Conservation (phyloP, 53 echinoderm and acorn worm species). For the Hippasteria phrygiana region DNA sequence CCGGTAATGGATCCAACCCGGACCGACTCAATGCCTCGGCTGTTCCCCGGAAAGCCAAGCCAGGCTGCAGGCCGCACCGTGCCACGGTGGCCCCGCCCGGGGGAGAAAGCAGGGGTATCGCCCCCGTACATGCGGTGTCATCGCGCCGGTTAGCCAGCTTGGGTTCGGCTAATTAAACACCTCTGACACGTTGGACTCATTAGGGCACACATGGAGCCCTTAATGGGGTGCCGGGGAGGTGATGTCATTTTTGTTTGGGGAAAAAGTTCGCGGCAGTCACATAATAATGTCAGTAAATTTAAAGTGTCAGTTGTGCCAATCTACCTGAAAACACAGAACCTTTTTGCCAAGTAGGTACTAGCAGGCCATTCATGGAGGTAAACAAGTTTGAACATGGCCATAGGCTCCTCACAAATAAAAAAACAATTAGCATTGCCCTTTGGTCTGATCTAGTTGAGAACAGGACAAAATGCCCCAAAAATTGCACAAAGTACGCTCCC, state of each 20-base stretch:
- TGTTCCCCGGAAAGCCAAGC: conserved; percentile 46
- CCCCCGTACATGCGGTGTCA: conserved; percentile 54
- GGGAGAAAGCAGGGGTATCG: conserved; percentile 44
- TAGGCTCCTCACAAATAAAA: no score
- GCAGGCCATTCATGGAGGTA: no score
- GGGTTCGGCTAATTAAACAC: conserved; percentile 60
- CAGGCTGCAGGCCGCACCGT: conserved; percentile 17
- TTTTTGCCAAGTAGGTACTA: no score
- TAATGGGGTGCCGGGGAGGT: conserved; percentile 13
- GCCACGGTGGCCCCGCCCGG: conserved; percentile 49
- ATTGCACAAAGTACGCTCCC: no score
- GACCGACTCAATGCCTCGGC: conserved; percentile 55
- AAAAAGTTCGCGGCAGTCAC: no score
- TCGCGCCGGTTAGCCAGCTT: conserved; percentile 31
- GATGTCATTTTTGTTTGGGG: neutral
- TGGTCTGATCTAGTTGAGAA: no score
- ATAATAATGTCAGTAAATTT: no score
- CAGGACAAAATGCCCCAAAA: no score
- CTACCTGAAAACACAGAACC: no score
- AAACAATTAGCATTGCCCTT: no score
- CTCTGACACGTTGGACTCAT: conserved; percentile 57
- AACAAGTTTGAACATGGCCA: no score
- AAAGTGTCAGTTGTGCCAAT: no score
- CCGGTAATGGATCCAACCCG: conserved; percentile 55
- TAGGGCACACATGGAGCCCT: conserved; percentile 23